Evolutionary conservation across 2,888 invertebrate genomes (phyloP).

Genomic region (Octonoba sinensis): DNA sequence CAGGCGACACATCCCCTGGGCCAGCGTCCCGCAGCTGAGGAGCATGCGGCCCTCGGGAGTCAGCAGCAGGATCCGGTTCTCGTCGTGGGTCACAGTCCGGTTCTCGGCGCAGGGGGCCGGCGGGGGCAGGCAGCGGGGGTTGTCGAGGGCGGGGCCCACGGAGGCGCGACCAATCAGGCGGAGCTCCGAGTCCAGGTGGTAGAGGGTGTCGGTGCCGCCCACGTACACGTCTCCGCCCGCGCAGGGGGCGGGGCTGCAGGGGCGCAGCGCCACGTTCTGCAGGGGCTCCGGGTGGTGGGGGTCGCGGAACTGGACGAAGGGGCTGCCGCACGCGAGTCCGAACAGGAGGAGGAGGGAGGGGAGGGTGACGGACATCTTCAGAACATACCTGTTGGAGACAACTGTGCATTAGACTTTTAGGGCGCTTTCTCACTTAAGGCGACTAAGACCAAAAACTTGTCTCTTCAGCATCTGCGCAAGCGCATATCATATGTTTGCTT

Average conservation of each 20-base stretch:
- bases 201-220: constrained; percentile 50
- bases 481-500: no score
- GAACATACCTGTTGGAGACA: no score
- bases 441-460: no score
- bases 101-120: constrained; percentile 24
- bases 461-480: no score
- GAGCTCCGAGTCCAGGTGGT: constrained; percentile 40
- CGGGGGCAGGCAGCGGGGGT: constrained; percentile 37
- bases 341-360: background rate
- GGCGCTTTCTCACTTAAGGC: no score
- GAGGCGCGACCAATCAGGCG: constrained; percentile 7
- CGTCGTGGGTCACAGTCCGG: constrained; percentile 27
- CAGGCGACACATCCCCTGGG: constrained; percentile 64
- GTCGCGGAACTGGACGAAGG: constrained; percentile 6
- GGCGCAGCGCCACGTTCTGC: constrained; percentile 35
- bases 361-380: background rate
- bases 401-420: no score
- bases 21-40: constrained; percentile 56
- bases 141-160: constrained; percentile 55
- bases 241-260: background rate
- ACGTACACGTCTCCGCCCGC: constrained; percentile 40
- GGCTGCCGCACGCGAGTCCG: background rate
- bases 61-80: constrained; percentile 43
- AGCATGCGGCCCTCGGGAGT: constrained; percentile 23
- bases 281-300: constrained; percentile 11